Evolutionary conservation across 2,888 invertebrate species (phyloP).

Genomic region (Phania funesta): DNA sequence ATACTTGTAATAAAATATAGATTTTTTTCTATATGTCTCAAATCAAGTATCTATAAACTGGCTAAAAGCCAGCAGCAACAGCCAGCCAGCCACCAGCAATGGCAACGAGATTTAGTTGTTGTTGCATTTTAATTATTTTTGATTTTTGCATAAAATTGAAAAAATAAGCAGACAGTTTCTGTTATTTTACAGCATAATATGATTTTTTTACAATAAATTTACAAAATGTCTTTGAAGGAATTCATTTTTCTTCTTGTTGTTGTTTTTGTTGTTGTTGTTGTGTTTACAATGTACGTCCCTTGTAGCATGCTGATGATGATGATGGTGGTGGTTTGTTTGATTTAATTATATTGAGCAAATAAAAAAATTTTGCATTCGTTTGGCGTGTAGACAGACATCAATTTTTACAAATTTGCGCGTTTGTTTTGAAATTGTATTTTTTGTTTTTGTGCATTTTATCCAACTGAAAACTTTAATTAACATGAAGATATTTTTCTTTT

Average conservation of each 20-base stretch:
- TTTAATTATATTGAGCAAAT: constrained; percentile 54
- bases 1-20: constrained; percentile 67
- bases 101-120: constrained; percentile 45
- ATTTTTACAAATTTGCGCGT: constrained; percentile 68
- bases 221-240: constrained; percentile 67
- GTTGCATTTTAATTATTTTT: constrained; percentile 63
- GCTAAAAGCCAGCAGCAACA: constrained; percentile 60
- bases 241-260: constrained; percentile 19
- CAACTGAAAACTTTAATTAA: constrained; percentile 65
- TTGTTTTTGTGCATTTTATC: constrained; percentile 2
- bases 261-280: background rate
- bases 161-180: constrained; percentile 64
- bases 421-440: constrained; percentile 31
- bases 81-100: constrained; percentile 41
- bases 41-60: constrained; percentile 67
- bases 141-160: constrained; percentile 65
- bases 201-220: constrained; percentile 65
- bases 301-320: constrained; percentile 12
- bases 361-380: constrained; percentile 49
- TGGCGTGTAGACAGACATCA: constrained; percentile 68
- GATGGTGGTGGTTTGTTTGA: constrained; percentile 50
- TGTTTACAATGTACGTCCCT: background rate
- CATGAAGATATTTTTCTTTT: constrained; percentile 63
- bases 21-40: constrained; percentile 58
- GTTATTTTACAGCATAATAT: constrained; percentile 58